phyloP scores from a whole-genome alignment of 2,888 invertebrate species.

The Spisula subtruncata region DNA sequence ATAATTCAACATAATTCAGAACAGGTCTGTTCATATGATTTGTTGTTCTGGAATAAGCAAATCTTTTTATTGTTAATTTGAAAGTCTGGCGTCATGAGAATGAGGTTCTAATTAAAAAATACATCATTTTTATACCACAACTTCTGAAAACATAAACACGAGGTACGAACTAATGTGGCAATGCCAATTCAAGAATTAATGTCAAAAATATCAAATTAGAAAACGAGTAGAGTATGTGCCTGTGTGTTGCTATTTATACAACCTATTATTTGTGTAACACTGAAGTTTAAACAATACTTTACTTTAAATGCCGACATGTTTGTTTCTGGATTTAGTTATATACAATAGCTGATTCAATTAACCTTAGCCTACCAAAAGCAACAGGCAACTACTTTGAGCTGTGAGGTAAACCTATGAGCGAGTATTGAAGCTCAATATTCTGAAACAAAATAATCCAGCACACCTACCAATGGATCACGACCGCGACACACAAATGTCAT shows the following conservation, averaged over 20 bases:
- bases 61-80: slow-evolving; percentile 19
- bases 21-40: slow-evolving; percentile 42
- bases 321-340: too few species aligned
- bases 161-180: slow-evolving; percentile 29
- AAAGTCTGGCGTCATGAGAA: slow-evolving; percentile 44
- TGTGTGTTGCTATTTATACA: neutral
- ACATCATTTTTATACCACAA: slow-evolving; percentile 31
- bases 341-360: too few species aligned
- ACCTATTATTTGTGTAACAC: neutral
- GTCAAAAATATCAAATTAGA: slow-evolving; percentile 24
- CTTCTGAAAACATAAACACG: slow-evolving; percentile 12
- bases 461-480: too few species aligned
- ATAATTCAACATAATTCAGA: slow-evolving; percentile 48
- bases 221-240: neutral
- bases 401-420: too few species aligned
- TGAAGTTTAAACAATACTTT: neutral
- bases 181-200: slow-evolving; percentile 48
- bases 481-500: too few species aligned
- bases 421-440: too few species aligned
- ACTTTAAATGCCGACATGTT: too few species aligned
- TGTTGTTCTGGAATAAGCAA: slow-evolving; percentile 10
- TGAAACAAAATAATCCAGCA: too few species aligned
- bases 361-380: too few species aligned
- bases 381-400: too few species aligned
- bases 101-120: slow-evolving; percentile 32